A percentile compares a stretch with the other conserved stretches of the same genome.
Conservation (phyloP, 2,888 invertebrate genomes). For the Orchestes rusci region DNA sequence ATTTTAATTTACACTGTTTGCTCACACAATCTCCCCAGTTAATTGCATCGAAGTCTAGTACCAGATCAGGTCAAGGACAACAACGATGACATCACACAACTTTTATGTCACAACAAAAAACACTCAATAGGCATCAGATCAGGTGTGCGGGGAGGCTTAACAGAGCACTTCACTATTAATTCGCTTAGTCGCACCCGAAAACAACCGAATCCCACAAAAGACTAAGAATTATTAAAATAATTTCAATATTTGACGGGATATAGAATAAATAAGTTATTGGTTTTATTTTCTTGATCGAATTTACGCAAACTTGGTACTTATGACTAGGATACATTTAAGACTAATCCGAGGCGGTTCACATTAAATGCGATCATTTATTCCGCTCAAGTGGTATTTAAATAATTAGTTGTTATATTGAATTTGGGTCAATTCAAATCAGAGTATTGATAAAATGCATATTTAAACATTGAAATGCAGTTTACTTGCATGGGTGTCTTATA, state of each 20-base stretch:
- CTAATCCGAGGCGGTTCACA: slow-evolving; percentile 27
- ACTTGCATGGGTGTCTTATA: slow-evolving; percentile 21
- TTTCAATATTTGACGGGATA: slow-evolving; percentile 35
- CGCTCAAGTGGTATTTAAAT: slow-evolving; percentile 30
- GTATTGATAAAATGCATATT: slow-evolving; percentile 37
- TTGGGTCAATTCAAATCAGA: slow-evolving; percentile 41
- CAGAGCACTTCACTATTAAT: too few relatives aligned
- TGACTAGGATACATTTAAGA: slow-evolving; percentile 19
- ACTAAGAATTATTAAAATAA: slow-evolving; percentile 41
- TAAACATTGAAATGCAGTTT: slow-evolving; percentile 29
- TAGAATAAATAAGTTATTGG: slow-evolving; percentile 36
- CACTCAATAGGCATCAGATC: too few relatives aligned
- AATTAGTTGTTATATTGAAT: slow-evolving; percentile 37
- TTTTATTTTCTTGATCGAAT: slow-evolving; percentile 35
- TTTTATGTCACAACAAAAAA: too few relatives aligned
- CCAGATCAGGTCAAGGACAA: too few relatives aligned
- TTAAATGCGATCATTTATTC: slow-evolving; percentile 30
- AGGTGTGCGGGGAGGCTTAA: too few relatives aligned
- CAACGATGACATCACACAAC: too few relatives aligned
- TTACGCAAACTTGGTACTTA: slow-evolving; percentile 38
- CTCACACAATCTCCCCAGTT: too few relatives aligned
- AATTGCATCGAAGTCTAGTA: too few relatives aligned
- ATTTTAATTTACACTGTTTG: too few relatives aligned
- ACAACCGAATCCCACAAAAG: slow-evolving; percentile 32
- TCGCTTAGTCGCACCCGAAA: too few relatives aligned